These are phyloP conservation scores for Drosophila neocordata DNA, from an alignment of 1,140 invertebrate genomes.

Conservation along the genomic window DNA sequence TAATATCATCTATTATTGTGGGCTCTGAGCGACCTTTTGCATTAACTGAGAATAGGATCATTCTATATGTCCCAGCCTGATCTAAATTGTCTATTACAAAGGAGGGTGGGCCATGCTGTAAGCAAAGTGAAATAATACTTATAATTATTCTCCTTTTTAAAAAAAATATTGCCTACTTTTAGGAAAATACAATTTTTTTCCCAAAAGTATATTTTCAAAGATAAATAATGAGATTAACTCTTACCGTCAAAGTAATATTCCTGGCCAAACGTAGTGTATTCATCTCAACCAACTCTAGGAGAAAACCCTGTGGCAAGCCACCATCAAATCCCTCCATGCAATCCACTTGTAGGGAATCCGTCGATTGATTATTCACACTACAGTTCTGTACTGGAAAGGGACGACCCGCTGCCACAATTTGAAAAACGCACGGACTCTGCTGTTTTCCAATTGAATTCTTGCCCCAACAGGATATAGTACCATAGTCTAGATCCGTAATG, in stretches of 20 bases:
- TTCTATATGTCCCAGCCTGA: slow-evolving; percentile 89
- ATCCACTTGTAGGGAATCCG: slow-evolving; percentile 90
- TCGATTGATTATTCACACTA: slow-evolving; percentile 93
- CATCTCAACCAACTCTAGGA: slow-evolving; percentile 89
- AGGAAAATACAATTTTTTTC: not conserved
- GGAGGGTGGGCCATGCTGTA: slow-evolving; percentile 85
- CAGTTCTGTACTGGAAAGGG: slow-evolving; percentile 94
- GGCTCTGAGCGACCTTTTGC: slow-evolving; percentile 93
- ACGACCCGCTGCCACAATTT: slow-evolving; percentile 90
- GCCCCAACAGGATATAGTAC: slow-evolving; percentile 92
- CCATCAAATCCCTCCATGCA: slow-evolving; percentile 93
- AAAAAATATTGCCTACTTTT: not conserved
- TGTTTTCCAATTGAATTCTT: slow-evolving; percentile 92
- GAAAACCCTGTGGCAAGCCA: slow-evolving; percentile 90
- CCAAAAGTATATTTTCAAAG: slow-evolving; percentile 22
- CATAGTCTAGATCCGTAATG: slow-evolving; percentile 93
- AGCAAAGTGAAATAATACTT: not conserved
- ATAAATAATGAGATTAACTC: slow-evolving; percentile 13
- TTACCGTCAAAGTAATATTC: slow-evolving; percentile 77
- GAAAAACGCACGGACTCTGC: slow-evolving; percentile 92
- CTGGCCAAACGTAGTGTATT: slow-evolving; percentile 84
- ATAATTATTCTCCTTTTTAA: not conserved
- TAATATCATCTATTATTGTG: slow-evolving; percentile 90
- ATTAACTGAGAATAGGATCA: slow-evolving; percentile 92
- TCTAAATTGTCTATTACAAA: slow-evolving; percentile 91